These are phyloP conservation scores for Cephus pygmeus DNA, from an alignment of 2,888 invertebrate species.

Conservation along the genomic window DNA sequence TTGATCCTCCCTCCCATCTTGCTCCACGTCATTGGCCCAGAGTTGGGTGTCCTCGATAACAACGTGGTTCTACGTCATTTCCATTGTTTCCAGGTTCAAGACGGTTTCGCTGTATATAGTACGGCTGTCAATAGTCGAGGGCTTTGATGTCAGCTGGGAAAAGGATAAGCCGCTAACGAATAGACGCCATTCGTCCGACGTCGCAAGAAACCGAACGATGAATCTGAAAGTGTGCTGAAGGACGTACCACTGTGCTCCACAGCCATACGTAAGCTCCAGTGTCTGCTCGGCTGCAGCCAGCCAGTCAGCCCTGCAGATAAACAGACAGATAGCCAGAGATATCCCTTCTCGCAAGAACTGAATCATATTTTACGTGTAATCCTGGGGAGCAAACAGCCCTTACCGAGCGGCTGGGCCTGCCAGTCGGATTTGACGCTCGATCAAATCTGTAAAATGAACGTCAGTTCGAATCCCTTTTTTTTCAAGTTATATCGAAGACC, in stretches of 20 bases:
- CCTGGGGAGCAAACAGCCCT: not conserved
- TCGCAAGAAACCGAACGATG: not conserved
- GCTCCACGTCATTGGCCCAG: not conserved
- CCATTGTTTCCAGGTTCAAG: not conserved
- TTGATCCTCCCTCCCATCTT: not conserved
- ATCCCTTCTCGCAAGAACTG: not conserved
- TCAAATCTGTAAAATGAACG: constrained; percentile 13
- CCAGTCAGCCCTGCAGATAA: not conserved
- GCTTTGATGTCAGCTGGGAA: not conserved
- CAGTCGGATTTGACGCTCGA: constrained; percentile 17
- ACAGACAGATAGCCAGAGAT: not conserved
- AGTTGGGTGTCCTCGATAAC: not conserved
- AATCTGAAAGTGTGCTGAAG: not conserved
- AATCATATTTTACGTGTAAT: not conserved
- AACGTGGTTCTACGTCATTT: not conserved
- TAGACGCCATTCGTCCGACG: not conserved
- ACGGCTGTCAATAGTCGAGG: not conserved
- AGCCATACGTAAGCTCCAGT: not conserved
- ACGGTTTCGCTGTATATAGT: not conserved
- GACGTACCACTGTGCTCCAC: not conserved
- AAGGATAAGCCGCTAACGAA: not conserved
- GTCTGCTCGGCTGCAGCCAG: not conserved
- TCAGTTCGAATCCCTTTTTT: not conserved
- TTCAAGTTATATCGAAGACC: not conserved
- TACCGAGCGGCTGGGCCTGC: not conserved